Evolutionary conservation across 35 echinoderm and acorn worm genomes (phyloP).

Genomic region (Eucidaris tribuloides): DNA sequence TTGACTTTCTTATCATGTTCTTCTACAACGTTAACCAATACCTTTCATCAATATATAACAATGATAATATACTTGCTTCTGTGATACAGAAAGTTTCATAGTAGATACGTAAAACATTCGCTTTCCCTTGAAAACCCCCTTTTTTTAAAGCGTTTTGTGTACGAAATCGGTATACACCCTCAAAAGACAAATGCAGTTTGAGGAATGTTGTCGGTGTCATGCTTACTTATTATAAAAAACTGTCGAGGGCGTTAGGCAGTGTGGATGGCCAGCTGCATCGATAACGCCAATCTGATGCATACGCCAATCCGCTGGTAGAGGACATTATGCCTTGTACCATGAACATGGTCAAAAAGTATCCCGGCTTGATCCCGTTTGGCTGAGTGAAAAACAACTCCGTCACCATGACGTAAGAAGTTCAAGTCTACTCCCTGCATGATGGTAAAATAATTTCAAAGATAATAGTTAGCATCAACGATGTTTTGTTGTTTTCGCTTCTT

Average conservation of each 20-base stretch:
- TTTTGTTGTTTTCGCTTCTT: neutral
- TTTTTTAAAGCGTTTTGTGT: no score
- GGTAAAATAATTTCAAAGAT: neutral
- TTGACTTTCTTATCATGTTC: no score
- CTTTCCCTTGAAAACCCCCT: no score
- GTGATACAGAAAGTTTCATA: no score
- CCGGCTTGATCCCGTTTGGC: constrained; percentile 66
- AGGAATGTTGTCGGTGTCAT: no score
- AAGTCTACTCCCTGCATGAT: constrained; percentile 78
- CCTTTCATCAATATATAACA: no score
- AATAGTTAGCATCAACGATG: neutral
- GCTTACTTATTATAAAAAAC: constrained; percentile 5
- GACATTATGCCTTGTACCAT: constrained; percentile 91
- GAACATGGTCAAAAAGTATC: constrained; percentile 79
- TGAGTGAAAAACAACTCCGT: constrained; percentile 93
- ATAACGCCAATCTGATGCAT: constrained; percentile 75
- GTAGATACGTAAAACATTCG: no score
- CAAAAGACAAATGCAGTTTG: no score
- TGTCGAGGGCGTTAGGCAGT: constrained; percentile 65
- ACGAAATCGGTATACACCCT: no score
- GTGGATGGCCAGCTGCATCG: constrained; percentile 88
- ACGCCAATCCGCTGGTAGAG: constrained; percentile 48
- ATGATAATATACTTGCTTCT: no score
- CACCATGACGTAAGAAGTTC: constrained; percentile 94
- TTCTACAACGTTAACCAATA: no score